Evolutionary conservation across 2,888 invertebrate genomes (phyloP), one percentile per base, ranked within the genome.

Genomic region (Drosophila nigritarsus): DNA sequence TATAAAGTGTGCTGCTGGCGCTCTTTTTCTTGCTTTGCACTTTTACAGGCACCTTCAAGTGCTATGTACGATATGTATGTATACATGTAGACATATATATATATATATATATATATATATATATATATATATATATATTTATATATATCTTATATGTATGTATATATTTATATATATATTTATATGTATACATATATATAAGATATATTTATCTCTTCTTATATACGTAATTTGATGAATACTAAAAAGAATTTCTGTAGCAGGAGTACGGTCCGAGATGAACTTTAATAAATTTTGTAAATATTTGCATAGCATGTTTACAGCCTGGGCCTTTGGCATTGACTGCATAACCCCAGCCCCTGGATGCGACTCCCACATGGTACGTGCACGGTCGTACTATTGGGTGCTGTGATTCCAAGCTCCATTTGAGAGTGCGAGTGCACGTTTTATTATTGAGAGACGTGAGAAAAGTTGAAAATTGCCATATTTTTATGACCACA

Each of bases 401-500:
- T 80, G 75, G 73, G 68, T 63, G 81, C 82, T 73, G 79, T 81
- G 83, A 83, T 83, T 83, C 81, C 53, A 64, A 72, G 66, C 76
- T 62, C 50, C 61, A 40, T 55, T 64, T 65, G 59, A 32, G 74
- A 72, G 78, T 73, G 82, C 73, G 73, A 83, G 74, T 83, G 78
- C 86, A 86, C 86, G 82, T 86, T 86, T 86, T 86, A 86, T 86
- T 80, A 82, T 73, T 72, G 63, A 73, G 70, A 75, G 81, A 87
- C 86, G 86, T 87, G 86, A 79, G 78, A 77, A 86, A 83, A 78
- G 80, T 83, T 83, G 78, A 82, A 85, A 85, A 85, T 85, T 83
- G 79, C 82, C 82, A 80, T 82, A 83, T 83, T 86, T 85, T 86
- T 85, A 86, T 85, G 83, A 80, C 81, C 82, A 74, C 85, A 83